Conservation (phyloP, 2,888 invertebrate species). For the Rhogogaster chlorosoma region DNA sequence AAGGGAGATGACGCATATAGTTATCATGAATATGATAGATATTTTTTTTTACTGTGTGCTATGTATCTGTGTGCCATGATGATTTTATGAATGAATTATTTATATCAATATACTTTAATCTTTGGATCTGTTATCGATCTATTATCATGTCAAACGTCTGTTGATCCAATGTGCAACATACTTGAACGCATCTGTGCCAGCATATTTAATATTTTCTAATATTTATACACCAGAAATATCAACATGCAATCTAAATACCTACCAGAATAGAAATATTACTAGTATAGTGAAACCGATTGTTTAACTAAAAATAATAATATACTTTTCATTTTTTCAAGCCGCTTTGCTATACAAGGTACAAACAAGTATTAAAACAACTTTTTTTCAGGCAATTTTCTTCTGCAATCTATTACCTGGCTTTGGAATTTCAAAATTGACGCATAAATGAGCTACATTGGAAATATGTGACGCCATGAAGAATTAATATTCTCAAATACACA, state of each 20-base stretch:
- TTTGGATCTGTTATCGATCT: slow-evolving; percentile 56
- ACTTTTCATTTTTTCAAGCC: not conserved
- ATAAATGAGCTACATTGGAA: not conserved
- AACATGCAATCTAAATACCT: slow-evolving; percentile 39
- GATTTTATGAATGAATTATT: slow-evolving; percentile 63
- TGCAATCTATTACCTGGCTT: not conserved
- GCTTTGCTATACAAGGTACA: slow-evolving; percentile 20
- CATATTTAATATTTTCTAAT: slow-evolving; percentile 59
- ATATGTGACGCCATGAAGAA: not conserved
- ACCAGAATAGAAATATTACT: slow-evolving; percentile 24
- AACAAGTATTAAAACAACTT: not conserved
- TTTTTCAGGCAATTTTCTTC: too few relatives aligned
- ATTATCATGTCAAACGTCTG: slow-evolving; percentile 74
- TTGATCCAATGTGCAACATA: slow-evolving; percentile 73
- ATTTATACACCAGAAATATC: slow-evolving; percentile 9
- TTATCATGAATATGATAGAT: slow-evolving; percentile 2
- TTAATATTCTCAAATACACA: not conserved
- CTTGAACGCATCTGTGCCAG: slow-evolving; percentile 75
- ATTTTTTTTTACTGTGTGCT: slow-evolving; percentile 64
- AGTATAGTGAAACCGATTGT: not conserved
- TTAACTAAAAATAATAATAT: not conserved
- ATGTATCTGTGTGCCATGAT: slow-evolving; percentile 75
- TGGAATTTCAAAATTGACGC: not conserved
- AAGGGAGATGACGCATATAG: slow-evolving; percentile 55
- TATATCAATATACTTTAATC: slow-evolving; percentile 52